phyloP scores from a whole-genome alignment of 2,888 invertebrate species.

The Agrenia bidenticulata region DNA sequence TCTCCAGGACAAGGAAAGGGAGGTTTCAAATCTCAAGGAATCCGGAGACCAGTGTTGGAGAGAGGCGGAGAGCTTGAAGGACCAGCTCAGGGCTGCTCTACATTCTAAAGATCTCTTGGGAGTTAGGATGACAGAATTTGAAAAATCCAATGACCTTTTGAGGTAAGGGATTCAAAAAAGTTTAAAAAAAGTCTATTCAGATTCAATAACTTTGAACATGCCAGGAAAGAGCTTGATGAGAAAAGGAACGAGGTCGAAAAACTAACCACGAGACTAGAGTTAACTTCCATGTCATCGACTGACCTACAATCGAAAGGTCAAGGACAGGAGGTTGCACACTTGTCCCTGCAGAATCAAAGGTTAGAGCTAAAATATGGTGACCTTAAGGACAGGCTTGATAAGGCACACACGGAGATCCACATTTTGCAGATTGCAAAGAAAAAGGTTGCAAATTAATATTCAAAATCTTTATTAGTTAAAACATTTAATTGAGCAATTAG shows the following conservation, averaged over 20 bases:
- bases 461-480: not conserved
- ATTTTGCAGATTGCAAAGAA: slow-evolving; percentile 26
- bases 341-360: slow-evolving; percentile 25
- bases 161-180: too few species aligned
- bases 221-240: too few species aligned
- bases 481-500: too few species aligned
- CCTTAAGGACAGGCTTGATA: slow-evolving; percentile 23
- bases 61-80: slow-evolving; percentile 4
- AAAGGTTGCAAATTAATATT: slow-evolving; percentile 27
- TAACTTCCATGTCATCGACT: too few species aligned
- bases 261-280: too few species aligned
- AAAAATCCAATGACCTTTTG: slow-evolving; percentile 22
- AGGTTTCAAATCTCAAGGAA: too few species aligned
- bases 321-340: too few species aligned
- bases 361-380: slow-evolving; percentile 28
- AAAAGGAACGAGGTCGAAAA: too few species aligned
- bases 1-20: slow-evolving; percentile 24
- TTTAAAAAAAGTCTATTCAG: too few species aligned
- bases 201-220: too few species aligned
- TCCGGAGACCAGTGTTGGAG: slow-evolving; percentile 10
- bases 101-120: too few species aligned
- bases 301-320: too few species aligned
- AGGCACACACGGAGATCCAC: slow-evolving; percentile 18
- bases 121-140: slow-evolving; percentile 24
- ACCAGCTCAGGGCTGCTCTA: slow-evolving; percentile 6